Conservation (phyloP, 2,113 vertebrate species). For the Misgurnus mizolepis region DNA sequence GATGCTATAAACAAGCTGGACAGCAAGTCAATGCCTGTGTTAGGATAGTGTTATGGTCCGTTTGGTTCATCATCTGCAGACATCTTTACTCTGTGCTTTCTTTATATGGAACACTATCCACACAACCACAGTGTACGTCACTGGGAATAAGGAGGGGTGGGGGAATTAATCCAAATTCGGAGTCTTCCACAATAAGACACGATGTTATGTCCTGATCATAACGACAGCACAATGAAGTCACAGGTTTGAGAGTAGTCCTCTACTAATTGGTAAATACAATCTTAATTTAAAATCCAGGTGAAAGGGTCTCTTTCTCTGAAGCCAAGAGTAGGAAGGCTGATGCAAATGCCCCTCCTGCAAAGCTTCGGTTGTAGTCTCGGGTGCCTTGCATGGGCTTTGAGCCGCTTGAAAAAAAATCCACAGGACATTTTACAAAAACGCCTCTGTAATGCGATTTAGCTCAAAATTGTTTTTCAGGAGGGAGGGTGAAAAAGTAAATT, state of each 20-base stretch:
- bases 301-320: not conserved
- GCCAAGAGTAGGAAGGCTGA: not conserved
- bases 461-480: slow-evolving; percentile 63
- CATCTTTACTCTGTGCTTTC: slow-evolving; percentile 50
- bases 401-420: slow-evolving; percentile 60
- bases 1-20: slow-evolving; percentile 31
- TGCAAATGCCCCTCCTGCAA: not conserved
- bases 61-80: slow-evolving; percentile 35
- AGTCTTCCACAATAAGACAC: slow-evolving; percentile 45
- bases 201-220: slow-evolving; percentile 42
- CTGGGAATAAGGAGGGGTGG: slow-evolving; percentile 17
- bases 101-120: slow-evolving; percentile 49
- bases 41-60: slow-evolving; percentile 22
- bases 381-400: slow-evolving; percentile 35
- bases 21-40: slow-evolving; percentile 24
- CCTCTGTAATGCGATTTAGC: slow-evolving; percentile 63
- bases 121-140: slow-evolving; percentile 30
- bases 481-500: slow-evolving; percentile 67
- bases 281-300: slow-evolving; percentile 20
- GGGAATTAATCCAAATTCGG: slow-evolving; percentile 20
- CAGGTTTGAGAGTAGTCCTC: slow-evolving; percentile 29
- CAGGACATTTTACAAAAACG: slow-evolving; percentile 54
- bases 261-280: slow-evolving; percentile 21
- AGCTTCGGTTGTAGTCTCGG: slow-evolving; percentile 31
- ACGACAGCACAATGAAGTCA: slow-evolving; percentile 45